Conservation (phyloP, 1,140 invertebrate genomes). For the Rhynchophorus ferrugineus region DNA sequence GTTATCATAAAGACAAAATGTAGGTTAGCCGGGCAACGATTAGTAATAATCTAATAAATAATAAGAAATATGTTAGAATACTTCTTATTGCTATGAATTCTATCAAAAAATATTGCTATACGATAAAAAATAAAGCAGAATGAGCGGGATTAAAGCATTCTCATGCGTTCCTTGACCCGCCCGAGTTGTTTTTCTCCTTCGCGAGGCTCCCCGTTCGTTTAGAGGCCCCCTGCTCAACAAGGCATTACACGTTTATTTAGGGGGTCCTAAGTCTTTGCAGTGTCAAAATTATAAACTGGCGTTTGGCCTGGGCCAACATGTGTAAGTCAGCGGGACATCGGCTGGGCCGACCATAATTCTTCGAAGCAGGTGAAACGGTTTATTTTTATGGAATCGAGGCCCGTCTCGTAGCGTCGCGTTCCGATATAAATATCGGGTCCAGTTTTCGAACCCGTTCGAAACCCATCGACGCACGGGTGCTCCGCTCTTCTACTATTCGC, state of each 20-base stretch:
- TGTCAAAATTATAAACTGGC: constrained; percentile 25
- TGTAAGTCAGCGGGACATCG: constrained; percentile 19
- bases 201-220: neutral
- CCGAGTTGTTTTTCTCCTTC: neutral
- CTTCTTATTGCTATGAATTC: too few relatives aligned
- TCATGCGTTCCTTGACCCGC: neutral
- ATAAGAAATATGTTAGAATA: too few relatives aligned
- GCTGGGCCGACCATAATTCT: constrained; percentile 19
- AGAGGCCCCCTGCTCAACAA: constrained; percentile 2
- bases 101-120: too few relatives aligned
- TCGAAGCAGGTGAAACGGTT: constrained; percentile 21
- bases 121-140: too few relatives aligned
- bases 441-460: constrained; percentile 13
- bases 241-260: constrained; percentile 16
- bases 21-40: too few relatives aligned
- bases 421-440: constrained; percentile 18
- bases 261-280: constrained; percentile 14
- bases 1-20: too few relatives aligned
- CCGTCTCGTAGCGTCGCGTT: too few relatives aligned
- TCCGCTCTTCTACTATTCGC: neutral
- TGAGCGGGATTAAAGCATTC: too few relatives aligned
- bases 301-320: constrained; percentile 19
- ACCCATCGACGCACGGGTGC: neutral
- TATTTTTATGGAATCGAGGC: constrained; percentile 18
- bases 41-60: too few relatives aligned